Evolutionary conservation across 1,140 invertebrate genomes (phyloP).

Genomic region (Eufriesea mexicana): DNA sequence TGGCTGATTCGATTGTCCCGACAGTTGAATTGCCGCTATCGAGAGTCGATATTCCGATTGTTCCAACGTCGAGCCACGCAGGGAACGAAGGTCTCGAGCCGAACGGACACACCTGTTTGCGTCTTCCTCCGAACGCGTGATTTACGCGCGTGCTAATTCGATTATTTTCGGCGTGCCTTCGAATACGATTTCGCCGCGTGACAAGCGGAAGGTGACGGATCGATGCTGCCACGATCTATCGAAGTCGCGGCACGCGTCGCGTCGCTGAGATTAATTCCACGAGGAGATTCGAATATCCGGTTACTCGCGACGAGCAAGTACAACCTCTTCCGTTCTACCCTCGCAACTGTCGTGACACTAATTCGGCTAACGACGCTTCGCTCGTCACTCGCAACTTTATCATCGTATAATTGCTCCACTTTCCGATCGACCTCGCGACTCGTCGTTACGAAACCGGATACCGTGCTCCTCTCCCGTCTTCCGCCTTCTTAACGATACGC

Average conservation of each 20-base stretch:
- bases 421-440: background rate
- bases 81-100: background rate
- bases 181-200: background rate
- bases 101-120: slow-evolving; percentile 7
- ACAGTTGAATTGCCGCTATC: slow-evolving; percentile 33
- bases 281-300: slow-evolving; percentile 12
- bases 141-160: background rate
- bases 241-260: background rate
- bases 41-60: slow-evolving; percentile 19
- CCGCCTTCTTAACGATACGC: background rate
- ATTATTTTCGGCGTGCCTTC: background rate
- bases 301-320: slow-evolving; percentile 7
- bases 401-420: background rate
- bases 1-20: slow-evolving; percentile 19
- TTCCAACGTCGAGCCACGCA: background rate
- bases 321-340: slow-evolving; percentile 5
- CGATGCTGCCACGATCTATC: background rate
- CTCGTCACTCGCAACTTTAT: background rate
- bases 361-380: background rate
- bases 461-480: background rate
- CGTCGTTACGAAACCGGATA: background rate
- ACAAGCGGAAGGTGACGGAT: background rate
- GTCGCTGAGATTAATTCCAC: background rate
- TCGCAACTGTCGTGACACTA: background rate
- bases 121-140: background rate